Conservation (phyloP, 2,797 vertebrate genomes). For the Gymnoscopelus braueri region DNA sequence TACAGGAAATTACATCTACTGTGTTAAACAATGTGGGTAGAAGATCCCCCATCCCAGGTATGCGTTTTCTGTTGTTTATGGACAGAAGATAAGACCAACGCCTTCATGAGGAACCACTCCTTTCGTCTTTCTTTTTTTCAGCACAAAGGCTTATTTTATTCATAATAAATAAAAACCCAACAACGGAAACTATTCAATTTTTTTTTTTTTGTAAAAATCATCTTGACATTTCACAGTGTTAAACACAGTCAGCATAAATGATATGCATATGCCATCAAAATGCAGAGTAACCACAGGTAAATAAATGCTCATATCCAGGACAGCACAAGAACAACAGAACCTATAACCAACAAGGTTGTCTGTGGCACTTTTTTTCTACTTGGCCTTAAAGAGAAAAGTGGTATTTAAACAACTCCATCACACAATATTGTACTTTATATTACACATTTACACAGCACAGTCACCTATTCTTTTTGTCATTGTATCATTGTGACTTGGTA, state of each 20-base stretch:
- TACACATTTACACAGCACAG: conserved; percentile 74
- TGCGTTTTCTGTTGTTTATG: too few relatives aligned
- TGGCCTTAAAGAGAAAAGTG: conserved; percentile 66
- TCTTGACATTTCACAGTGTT: conserved; percentile 81
- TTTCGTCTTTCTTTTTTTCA: conserved; percentile 21
- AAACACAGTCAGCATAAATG: conserved; percentile 73
- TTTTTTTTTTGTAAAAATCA: conserved; percentile 62
- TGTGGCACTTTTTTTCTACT: conserved; percentile 76
- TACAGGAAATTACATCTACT: too few relatives aligned
- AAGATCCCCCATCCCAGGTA: too few relatives aligned
- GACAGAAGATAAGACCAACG: too few relatives aligned
- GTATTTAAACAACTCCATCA: conserved; percentile 58
- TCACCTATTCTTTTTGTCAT: conserved; percentile 14
- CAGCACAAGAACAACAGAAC: conserved; percentile 74
- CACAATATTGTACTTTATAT: conserved; percentile 71
- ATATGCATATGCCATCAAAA: conserved; percentile 51
- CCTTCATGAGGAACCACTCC: too few relatives aligned
- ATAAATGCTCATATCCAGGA: conserved; percentile 75
- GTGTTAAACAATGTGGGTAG: too few relatives aligned
- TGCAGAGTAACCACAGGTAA: conserved; percentile 61
- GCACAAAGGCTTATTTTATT: conserved; percentile 61
- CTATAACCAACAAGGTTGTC: conserved; percentile 65
- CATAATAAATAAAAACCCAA: conserved; percentile 67
- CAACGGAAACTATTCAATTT: conserved; percentile 59
- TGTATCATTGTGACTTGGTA: conserved; percentile 29